A percentile compares a stretch with the other conserved stretches of the same genome.
These are phyloP conservation scores for Microchirus variegatus DNA, from an alignment of 2,797 vertebrate species.

Conservation along the genomic window DNA sequence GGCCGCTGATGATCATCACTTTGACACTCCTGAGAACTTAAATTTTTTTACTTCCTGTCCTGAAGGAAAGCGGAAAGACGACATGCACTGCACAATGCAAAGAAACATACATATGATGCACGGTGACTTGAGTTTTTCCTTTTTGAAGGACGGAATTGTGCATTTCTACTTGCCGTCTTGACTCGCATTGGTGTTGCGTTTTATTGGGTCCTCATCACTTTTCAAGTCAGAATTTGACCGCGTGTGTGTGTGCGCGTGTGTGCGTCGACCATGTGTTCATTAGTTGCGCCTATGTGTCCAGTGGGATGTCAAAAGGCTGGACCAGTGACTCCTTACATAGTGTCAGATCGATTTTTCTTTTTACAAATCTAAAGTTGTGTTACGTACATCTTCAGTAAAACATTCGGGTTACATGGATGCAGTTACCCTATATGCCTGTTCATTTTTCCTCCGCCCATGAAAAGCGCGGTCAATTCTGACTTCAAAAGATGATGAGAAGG, in stretches of 20 bases:
- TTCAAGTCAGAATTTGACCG: conserved; percentile 28
- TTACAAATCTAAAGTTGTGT: neutral
- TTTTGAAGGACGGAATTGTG: conserved; percentile 11
- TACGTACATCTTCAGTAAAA: neutral
- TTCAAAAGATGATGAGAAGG: neutral
- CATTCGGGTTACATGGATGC: neutral
- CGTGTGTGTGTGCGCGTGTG: conserved; percentile 3
- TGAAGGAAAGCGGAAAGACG: conserved; percentile 18
- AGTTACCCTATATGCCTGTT: neutral
- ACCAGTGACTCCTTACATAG: neutral
- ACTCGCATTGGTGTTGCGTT: neutral
- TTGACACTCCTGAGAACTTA: conserved; percentile 24
- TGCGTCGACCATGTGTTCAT: neutral
- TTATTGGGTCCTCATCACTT: conserved; percentile 17
- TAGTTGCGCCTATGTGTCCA: neutral
- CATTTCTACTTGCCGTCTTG: conserved; percentile 2
- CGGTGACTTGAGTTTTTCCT: conserved; percentile 12
- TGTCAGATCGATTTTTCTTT: neutral
- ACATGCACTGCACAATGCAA: conserved; percentile 21
- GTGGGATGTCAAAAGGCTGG: neutral
- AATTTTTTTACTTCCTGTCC: neutral
- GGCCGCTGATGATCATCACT: neutral
- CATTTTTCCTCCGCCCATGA: neutral
- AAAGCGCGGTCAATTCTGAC: neutral
- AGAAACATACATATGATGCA: neutral